Percentiles rank a stretch among this genome's conserved stretches.
Evolutionary conservation across 2,888 invertebrate genomes (phyloP).

Genomic region (Eristalis intricaria): DNA sequence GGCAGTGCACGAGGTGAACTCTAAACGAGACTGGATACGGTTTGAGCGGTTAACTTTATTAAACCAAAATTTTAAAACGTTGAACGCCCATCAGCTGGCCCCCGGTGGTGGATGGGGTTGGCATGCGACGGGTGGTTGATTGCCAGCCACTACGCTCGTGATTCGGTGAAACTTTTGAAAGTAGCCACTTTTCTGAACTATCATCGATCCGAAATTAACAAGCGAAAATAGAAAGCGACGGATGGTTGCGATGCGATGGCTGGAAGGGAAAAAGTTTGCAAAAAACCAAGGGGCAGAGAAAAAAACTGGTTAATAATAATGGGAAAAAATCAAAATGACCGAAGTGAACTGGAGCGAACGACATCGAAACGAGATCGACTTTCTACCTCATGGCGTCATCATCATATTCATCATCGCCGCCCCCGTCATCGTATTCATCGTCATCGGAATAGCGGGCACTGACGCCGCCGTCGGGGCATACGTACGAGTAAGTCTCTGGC

Average conservation of each 20-base stretch:
- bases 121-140: no score
- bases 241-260: slow-evolving; percentile 12
- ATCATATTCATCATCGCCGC: slow-evolving; percentile 27
- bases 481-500: slow-evolving; percentile 13
- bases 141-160: not conserved
- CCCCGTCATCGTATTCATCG: slow-evolving; percentile 1
- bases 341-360: slow-evolving; percentile 65
- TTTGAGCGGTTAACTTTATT: slow-evolving; percentile 24
- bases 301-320: slow-evolving; percentile 55
- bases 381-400: slow-evolving; percentile 55
- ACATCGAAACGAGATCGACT: slow-evolving; percentile 65
- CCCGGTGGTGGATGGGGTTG: no score
- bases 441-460: not conserved
- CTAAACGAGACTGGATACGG: not conserved
- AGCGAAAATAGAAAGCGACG: slow-evolving; percentile 37
- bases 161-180: slow-evolving; percentile 24
- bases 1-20: slow-evolving; percentile 3
- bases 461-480: slow-evolving; percentile 14
- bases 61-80: slow-evolving; percentile 18
- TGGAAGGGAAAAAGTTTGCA: not conserved
- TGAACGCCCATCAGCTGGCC: no score
- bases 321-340: slow-evolving; percentile 60
- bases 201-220: slow-evolving; percentile 56
- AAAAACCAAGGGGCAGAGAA: not conserved
- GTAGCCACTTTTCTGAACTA: slow-evolving; percentile 38